phyloP scores from a whole-genome alignment of 1,140 invertebrate genomes.

The Lordiphosa clarofinis region DNA sequence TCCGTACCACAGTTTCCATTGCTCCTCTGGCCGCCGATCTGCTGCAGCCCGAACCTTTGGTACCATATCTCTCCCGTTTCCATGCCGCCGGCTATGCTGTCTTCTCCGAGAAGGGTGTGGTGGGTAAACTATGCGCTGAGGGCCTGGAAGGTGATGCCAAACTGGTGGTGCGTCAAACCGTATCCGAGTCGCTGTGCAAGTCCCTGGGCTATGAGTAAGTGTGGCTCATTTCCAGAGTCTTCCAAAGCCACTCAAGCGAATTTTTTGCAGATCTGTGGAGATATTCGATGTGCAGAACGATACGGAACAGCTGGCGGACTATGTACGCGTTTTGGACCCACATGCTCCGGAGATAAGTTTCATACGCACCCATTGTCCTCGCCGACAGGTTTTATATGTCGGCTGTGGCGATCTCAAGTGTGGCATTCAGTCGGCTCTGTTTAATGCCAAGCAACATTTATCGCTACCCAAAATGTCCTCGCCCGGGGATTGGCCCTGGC shows the following conservation, averaged over 20 bases:
- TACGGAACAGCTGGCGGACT: constrained; percentile 82
- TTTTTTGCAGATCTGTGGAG: constrained; percentile 80
- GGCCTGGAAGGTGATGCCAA: constrained; percentile 81
- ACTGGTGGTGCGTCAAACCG: constrained; percentile 82
- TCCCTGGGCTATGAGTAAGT: constrained; percentile 87
- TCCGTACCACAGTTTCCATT: constrained; percentile 84
- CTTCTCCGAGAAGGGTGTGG: constrained; percentile 90
- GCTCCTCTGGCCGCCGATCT: constrained; percentile 84
- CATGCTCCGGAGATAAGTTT: constrained; percentile 90
- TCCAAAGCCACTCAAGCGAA: too few species aligned
- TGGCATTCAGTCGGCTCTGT: constrained; percentile 86
- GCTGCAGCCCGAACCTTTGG: constrained; percentile 81
- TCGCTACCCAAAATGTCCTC: constrained; percentile 85
- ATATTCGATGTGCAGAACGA: constrained; percentile 82
- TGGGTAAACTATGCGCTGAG: constrained; percentile 90
- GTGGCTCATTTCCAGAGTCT: not conserved
- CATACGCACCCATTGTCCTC: constrained; percentile 86
- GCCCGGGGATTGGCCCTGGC: constrained; percentile 94
- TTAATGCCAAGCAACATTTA: constrained; percentile 80
- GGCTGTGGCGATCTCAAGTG: constrained; percentile 89
- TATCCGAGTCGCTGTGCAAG: constrained; percentile 88
- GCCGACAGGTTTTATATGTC: constrained; percentile 89
- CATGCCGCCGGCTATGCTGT: constrained; percentile 88
- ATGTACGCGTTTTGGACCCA: constrained; percentile 90
- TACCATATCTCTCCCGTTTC: constrained; percentile 85